Conservation (phyloP, 1,140 invertebrate species). For the Steinernema feltiae region DNA sequence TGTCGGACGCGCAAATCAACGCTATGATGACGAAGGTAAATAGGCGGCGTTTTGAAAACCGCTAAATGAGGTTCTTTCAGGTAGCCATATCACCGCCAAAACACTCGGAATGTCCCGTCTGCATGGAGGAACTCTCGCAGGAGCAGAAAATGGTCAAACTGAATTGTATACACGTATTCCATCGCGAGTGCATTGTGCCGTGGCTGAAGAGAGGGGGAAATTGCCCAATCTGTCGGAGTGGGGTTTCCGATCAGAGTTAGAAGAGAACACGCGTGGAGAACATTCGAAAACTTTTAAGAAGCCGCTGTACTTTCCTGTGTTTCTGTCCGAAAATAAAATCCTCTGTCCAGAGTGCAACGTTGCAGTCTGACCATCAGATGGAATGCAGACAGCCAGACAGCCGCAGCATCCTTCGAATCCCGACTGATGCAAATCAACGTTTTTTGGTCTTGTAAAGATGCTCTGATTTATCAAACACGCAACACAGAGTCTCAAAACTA, state of each 20-base stretch:
- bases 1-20: neutral
- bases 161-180: neutral
- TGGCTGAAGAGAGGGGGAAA: neutral
- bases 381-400: too few species aligned
- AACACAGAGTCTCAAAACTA: too few species aligned
- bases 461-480: too few species aligned
- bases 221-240: neutral
- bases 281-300: neutral
- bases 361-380: too few species aligned
- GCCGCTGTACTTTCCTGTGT: neutral
- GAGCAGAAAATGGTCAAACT: conserved; percentile 6
- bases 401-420: too few species aligned
- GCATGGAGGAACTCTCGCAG: neutral
- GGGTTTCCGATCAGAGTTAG: neutral
- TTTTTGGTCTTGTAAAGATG: too few species aligned
- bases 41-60: neutral
- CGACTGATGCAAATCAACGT: too few species aligned
- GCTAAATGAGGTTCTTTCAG: neutral
- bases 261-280: neutral
- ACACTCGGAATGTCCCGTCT: conserved; percentile 7
- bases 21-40: neutral
- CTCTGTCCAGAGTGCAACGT: too few species aligned
- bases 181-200: neutral
- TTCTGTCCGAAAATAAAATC: neutral
- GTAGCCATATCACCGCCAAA: neutral